phyloP scores from a whole-genome alignment of 2,888 invertebrate species.

The Catocala fraxini region DNA sequence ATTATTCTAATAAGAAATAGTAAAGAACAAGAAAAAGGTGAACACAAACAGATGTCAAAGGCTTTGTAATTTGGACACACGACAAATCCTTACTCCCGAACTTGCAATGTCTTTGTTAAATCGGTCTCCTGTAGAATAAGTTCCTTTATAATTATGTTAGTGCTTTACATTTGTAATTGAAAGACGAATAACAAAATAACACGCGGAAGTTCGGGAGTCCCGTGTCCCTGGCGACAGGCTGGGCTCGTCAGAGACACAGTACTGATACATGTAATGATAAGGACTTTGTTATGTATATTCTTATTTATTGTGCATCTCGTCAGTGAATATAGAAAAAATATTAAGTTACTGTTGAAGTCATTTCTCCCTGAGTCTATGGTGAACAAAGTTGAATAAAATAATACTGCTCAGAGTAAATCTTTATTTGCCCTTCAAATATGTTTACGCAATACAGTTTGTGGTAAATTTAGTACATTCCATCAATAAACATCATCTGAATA shows the following conservation, averaged over 20 bases:
- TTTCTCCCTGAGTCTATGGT: constrained; percentile 55
- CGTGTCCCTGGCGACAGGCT: constrained; percentile 49
- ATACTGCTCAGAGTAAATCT: constrained; percentile 49
- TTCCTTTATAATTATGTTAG: constrained; percentile 50
- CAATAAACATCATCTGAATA: constrained; percentile 38
- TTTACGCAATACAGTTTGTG: constrained; percentile 14
- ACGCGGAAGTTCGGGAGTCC: constrained; percentile 55
- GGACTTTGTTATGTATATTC: constrained; percentile 43
- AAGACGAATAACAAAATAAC: constrained; percentile 46
- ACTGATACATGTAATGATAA: constrained; percentile 45
- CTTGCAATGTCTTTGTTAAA: constrained; percentile 34
- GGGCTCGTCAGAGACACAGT: constrained; percentile 49
- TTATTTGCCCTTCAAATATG: constrained; percentile 49
- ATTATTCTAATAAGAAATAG: constrained; percentile 71
- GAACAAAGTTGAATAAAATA: constrained; percentile 58
- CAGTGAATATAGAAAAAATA: constrained; percentile 54
- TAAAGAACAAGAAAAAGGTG: constrained; percentile 44
- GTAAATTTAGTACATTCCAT: constrained; percentile 10
- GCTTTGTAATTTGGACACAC: constrained; percentile 57
- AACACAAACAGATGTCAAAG: constrained; percentile 29
- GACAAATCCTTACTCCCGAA: constrained; percentile 54
- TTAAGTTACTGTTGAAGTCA: constrained; percentile 44
- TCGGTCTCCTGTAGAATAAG: constrained; percentile 41
- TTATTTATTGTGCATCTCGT: constrained; percentile 55
- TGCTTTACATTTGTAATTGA: constrained; percentile 63